These are phyloP conservation scores for Aramus guarauna DNA, from an alignment of 2,113 vertebrate genomes.

Conservation along the genomic window DNA sequence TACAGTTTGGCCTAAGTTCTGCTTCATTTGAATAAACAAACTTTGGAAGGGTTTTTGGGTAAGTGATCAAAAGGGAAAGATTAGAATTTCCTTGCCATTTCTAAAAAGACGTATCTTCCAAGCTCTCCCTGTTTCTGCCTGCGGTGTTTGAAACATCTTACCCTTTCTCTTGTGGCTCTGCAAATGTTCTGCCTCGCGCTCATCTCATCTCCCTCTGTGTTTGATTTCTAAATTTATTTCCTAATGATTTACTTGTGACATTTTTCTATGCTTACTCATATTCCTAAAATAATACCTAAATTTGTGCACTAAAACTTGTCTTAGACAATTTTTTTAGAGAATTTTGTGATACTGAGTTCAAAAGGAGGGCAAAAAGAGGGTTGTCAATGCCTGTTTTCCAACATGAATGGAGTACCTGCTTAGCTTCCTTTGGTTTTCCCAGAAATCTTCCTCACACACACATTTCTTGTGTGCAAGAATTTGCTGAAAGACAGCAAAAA, in stretches of 20 bases:
- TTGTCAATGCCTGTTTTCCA: neutral
- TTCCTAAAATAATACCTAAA: neutral
- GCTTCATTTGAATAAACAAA: constrained; percentile 25
- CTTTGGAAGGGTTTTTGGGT: neutral
- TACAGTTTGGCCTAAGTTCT: constrained; percentile 1
- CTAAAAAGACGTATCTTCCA: neutral
- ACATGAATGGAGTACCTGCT: neutral
- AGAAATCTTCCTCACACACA: neutral
- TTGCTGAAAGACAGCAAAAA: neutral
- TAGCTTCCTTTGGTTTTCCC: neutral
- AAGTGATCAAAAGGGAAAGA: neutral
- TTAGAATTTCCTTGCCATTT: neutral
- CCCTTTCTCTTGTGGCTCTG: neutral
- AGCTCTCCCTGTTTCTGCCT: neutral
- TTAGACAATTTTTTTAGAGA: neutral
- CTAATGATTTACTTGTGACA: constrained; percentile 4
- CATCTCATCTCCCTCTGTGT: neutral
- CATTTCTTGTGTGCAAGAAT: neutral
- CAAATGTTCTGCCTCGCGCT: neutral
- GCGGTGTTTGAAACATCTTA: neutral
- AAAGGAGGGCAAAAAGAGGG: neutral
- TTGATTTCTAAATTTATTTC: neutral
- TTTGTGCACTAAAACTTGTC: neutral
- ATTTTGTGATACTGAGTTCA: neutral
- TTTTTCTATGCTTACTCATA: neutral